A percentile compares a stretch with the other conserved stretches of the same genome.
These are phyloP conservation scores for Drusus annulatus DNA, from an alignment of 1,140 invertebrate species.

Conservation along the genomic window DNA sequence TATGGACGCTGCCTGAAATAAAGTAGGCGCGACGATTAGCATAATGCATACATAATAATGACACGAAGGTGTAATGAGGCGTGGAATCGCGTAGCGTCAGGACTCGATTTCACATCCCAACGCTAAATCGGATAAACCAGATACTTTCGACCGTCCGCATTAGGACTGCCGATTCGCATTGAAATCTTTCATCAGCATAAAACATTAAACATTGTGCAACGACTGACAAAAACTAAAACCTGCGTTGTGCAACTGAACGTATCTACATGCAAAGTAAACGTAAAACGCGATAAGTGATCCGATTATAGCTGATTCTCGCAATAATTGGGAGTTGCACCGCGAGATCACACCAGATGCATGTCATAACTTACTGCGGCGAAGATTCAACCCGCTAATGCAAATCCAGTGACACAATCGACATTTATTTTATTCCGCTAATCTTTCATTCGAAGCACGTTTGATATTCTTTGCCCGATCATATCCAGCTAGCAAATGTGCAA, in stretches of 20 bases:
- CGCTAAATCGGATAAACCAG: too few species aligned
- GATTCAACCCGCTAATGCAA: not conserved
- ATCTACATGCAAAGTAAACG: too few species aligned
- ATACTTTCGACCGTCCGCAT: conserved; percentile 1
- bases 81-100: too few species aligned
- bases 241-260: not conserved
- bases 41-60: too few species aligned
- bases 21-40: too few species aligned
- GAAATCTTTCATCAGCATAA: conserved; percentile 7
- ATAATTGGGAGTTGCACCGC: not conserved
- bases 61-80: too few species aligned
- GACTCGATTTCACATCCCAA: too few species aligned
- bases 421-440: conserved; percentile 18
- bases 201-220: not conserved
- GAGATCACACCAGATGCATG: not conserved
- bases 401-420: conserved; percentile 19
- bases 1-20: too few species aligned
- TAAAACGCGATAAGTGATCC: too few species aligned
- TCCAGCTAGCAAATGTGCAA: not conserved
- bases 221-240: not conserved
- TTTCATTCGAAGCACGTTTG: conserved; percentile 13
- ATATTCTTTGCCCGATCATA: not conserved
- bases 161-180: not conserved
- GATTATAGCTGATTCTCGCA: not conserved
- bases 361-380: not conserved